Conservation (phyloP, 2,797 vertebrate genomes). For the Ibycter americanus region DNA sequence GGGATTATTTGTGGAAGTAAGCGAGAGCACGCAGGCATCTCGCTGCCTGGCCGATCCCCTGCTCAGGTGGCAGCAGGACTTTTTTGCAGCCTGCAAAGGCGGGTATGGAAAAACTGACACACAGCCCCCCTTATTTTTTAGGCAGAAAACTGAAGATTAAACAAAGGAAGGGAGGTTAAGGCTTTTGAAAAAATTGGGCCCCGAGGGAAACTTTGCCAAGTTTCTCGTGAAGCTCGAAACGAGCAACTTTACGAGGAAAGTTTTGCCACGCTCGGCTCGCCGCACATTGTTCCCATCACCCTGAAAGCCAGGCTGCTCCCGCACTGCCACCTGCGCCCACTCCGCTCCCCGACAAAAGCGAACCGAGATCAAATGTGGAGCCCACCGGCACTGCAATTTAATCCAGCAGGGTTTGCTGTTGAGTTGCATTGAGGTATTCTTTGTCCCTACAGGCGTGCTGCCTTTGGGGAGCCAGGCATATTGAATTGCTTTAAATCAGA, state of each 20-base stretch:
- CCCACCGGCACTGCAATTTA: slow-evolving; percentile 2
- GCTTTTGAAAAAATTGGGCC: slow-evolving; percentile 2
- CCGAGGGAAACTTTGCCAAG: slow-evolving; percentile 46
- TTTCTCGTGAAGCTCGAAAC: not conserved
- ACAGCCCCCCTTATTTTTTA: not conserved
- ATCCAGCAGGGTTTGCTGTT: slow-evolving; percentile 60
- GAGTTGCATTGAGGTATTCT: slow-evolving; percentile 42
- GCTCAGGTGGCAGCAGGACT: slow-evolving; percentile 54
- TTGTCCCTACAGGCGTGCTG: slow-evolving; percentile 30
- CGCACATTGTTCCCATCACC: not conserved
- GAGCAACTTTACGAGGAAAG: slow-evolving; percentile 36
- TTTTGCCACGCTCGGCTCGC: slow-evolving; percentile 10
- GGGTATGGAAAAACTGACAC: slow-evolving; percentile 17
- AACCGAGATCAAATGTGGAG: slow-evolving; percentile 9
- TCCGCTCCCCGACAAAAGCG: not conserved
- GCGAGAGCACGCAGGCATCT: slow-evolving; percentile 42
- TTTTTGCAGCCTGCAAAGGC: not conserved
- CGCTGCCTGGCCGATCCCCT: not conserved
- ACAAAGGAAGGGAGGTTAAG: slow-evolving; percentile 39
- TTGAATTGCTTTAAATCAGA: slow-evolving; percentile 42
- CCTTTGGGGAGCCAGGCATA: slow-evolving; percentile 27
- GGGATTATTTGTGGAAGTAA: slow-evolving; percentile 61
- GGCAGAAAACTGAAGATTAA: slow-evolving; percentile 20
- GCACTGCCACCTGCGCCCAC: not conserved
- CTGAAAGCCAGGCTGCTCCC: not conserved